phyloP scores from a whole-genome alignment of 2,113 vertebrate genomes.

The Thermophis baileyi region DNA sequence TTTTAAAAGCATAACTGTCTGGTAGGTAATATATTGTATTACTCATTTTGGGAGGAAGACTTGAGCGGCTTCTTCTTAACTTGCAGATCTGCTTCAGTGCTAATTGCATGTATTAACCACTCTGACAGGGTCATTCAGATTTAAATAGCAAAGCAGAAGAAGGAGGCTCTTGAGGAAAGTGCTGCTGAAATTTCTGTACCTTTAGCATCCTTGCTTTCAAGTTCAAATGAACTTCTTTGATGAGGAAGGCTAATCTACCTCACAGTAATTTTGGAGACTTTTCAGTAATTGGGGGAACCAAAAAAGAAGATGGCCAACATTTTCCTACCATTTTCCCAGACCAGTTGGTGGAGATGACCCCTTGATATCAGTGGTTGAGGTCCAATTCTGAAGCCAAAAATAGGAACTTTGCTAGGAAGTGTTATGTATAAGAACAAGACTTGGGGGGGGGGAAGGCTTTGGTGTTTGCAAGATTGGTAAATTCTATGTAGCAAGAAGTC shows the following conservation, averaged over 20 bases:
- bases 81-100: background rate
- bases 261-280: background rate
- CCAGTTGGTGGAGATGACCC: background rate
- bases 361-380: background rate
- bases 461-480: background rate
- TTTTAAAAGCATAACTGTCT: background rate
- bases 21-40: background rate
- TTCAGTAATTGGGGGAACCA: background rate
- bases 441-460: rapidly evolving
- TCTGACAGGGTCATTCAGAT: constrained; percentile 17
- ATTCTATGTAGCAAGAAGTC: background rate
- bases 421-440: background rate
- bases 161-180: background rate
- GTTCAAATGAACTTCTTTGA: background rate
- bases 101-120: constrained; percentile 22
- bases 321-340: background rate
- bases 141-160: constrained; percentile 8
- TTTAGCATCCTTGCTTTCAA: background rate
- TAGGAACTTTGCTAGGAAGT: background rate
- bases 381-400: background rate
- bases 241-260: background rate
- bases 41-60: background rate
- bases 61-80: background rate
- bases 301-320: background rate
- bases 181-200: background rate